Evolutionary conservation across 2,888 invertebrate species (phyloP).

Genomic region (Hemistola chrysoprasaria): DNA sequence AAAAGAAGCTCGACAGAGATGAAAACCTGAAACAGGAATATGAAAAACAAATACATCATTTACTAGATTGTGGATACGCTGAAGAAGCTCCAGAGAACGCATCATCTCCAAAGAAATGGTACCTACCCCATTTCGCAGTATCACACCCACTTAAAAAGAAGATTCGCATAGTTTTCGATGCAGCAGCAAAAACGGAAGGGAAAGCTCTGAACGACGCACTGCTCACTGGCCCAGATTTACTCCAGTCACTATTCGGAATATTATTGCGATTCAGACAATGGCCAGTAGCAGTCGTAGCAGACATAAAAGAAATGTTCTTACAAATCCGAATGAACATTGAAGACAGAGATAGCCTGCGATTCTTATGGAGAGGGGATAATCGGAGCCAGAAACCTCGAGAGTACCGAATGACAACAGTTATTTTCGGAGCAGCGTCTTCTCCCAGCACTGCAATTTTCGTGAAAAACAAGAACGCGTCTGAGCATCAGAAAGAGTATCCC

Average conservation of each 20-base stretch:
- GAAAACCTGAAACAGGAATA: no score
- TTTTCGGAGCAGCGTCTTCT: constrained; percentile 24
- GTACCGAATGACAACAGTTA: constrained; percentile 21
- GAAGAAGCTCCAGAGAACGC: no score
- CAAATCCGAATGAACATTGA: constrained; percentile 5
- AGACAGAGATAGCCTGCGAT: constrained; percentile 10
- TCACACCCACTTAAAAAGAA: no score
- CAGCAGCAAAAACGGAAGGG: no score
- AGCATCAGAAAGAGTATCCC: background rate
- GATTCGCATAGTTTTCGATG: no score
- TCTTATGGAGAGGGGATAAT: constrained; percentile 14
- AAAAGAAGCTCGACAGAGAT: no score
- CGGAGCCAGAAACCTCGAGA: constrained; percentile 1
- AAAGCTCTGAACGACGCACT: no score
- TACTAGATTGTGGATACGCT: no score
- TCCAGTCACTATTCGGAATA: constrained; percentile 31
- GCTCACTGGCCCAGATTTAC: constrained; percentile 32
- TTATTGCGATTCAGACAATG: constrained; percentile 34
- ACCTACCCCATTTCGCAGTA: no score
- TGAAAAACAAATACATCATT: no score
- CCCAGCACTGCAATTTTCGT: constrained; percentile 18
- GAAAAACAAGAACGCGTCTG: constrained; percentile 11
- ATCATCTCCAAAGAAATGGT: no score
- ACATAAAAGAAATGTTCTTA: constrained; percentile 20
- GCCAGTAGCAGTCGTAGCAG: constrained; percentile 6